These are phyloP conservation scores for Monopterus albus DNA, from an alignment of 2,113 vertebrate species.

Conservation along the genomic window DNA sequence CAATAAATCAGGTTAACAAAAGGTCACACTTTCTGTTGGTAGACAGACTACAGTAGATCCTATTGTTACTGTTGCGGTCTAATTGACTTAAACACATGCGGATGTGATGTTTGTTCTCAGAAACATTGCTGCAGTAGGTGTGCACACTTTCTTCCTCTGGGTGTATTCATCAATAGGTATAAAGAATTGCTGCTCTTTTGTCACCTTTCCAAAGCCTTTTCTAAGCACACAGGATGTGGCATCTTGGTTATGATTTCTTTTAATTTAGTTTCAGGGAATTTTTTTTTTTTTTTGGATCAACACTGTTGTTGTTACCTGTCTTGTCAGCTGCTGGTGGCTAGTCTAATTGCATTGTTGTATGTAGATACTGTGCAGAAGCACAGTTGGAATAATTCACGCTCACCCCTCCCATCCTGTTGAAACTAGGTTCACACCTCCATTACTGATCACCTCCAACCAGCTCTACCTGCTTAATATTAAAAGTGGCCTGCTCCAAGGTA, in stretches of 20 bases:
- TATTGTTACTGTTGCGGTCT: slow-evolving; percentile 4
- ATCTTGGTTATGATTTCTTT: not conserved
- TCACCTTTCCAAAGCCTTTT: slow-evolving; percentile 39
- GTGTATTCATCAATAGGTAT: slow-evolving; percentile 29
- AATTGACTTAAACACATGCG: slow-evolving; percentile 14
- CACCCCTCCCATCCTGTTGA: slow-evolving; percentile 12
- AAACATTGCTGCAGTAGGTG: slow-evolving; percentile 49
- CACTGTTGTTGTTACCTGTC: not conserved
- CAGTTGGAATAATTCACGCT: slow-evolving; percentile 66
- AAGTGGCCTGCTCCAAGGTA: slow-evolving; percentile 17
- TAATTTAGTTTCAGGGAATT: not conserved
- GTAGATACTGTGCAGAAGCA: slow-evolving; percentile 47
- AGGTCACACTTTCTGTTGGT: slow-evolving; percentile 5
- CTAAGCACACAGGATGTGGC: slow-evolving; percentile 39
- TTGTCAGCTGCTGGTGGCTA: slow-evolving; percentile 32
- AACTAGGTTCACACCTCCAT: slow-evolving; percentile 16
- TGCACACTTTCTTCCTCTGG: slow-evolving; percentile 46
- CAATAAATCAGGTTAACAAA: slow-evolving; percentile 24
- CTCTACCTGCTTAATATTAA: slow-evolving; percentile 72
- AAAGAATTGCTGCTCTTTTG: slow-evolving; percentile 44
- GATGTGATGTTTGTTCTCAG: slow-evolving; percentile 36
- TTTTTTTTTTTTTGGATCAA: slow-evolving; percentile 16
- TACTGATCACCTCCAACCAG: slow-evolving; percentile 43
- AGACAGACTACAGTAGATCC: not conserved
- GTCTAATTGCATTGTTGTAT: slow-evolving; percentile 60